These are phyloP conservation scores for Ecliptopera silaceata DNA, from an alignment of 2,888 invertebrate species.

Conservation along the genomic window DNA sequence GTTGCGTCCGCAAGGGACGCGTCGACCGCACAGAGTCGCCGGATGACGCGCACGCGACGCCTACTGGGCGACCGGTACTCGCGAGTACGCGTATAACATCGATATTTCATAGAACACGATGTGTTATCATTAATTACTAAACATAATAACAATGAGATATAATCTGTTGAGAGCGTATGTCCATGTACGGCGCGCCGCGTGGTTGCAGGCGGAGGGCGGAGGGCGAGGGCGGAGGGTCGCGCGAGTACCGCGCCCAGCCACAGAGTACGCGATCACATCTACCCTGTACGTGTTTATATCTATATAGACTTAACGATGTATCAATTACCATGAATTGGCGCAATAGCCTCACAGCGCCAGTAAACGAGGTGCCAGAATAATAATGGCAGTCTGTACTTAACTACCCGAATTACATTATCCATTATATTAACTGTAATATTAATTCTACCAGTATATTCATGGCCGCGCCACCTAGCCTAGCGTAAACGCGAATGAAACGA, in stretches of 20 bases:
- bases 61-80: constrained; percentile 62
- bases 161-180: not conserved
- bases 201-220: constrained; percentile 12
- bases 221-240: constrained; percentile 32
- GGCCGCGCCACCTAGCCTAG: constrained; percentile 80
- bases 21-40: constrained; percentile 49
- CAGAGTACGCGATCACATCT: constrained; percentile 79
- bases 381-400: constrained; percentile 51
- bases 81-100: constrained; percentile 37
- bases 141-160: constrained; percentile 9
- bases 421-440: constrained; percentile 60
- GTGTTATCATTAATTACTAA: constrained; percentile 8
- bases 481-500: constrained; percentile 75
- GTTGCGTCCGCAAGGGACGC: constrained; percentile 4
- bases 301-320: constrained; percentile 75
- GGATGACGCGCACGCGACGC: constrained; percentile 63
- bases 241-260: constrained; percentile 67
- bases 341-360: constrained; percentile 63
- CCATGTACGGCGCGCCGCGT: constrained; percentile 11
- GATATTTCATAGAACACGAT: constrained; percentile 11
- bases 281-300: constrained; percentile 81
- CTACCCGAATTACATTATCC: constrained; percentile 46
- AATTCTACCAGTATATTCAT: constrained; percentile 63
- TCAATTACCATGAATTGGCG: constrained; percentile 56
- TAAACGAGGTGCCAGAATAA: constrained; percentile 55